Evolutionary conservation across 2,113 vertebrate genomes (phyloP).

Genomic region (Myrmecobius fasciatus): DNA sequence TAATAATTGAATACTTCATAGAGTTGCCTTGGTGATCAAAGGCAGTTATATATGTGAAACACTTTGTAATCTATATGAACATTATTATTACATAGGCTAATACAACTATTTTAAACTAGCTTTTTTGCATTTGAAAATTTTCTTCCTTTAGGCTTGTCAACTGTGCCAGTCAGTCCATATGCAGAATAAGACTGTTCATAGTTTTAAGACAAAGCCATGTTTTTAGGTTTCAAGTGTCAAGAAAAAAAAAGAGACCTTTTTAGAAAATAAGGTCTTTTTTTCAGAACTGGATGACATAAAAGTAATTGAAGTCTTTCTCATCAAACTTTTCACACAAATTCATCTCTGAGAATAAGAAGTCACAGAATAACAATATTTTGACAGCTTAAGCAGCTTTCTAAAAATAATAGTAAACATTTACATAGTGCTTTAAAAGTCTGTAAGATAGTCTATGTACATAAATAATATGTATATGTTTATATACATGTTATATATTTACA

Average conservation of each 20-base stretch:
- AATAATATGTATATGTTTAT: neutral
- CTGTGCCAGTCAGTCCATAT: neutral
- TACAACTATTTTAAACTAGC: neutral
- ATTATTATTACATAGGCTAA: neutral
- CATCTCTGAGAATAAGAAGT: conserved; percentile 36
- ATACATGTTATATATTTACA: neutral
- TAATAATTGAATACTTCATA: neutral
- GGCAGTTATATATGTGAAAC: neutral
- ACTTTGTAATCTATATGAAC: neutral
- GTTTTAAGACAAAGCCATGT: conserved; percentile 45
- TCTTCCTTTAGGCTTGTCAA: conserved; percentile 17
- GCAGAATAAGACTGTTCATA: conserved; percentile 29
- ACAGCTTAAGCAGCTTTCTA: neutral
- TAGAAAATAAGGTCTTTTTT: conserved; percentile 9
- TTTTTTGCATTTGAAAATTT: conserved; percentile 32
- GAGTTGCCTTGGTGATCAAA: neutral
- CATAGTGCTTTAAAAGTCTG: neutral
- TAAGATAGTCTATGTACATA: neutral
- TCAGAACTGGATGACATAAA: conserved; percentile 30
- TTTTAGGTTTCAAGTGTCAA: conserved; percentile 13
- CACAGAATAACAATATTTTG: conserved; percentile 21
- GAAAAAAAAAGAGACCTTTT: conserved; percentile 52
- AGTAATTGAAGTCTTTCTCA: conserved; percentile 34
- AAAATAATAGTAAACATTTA: neutral
- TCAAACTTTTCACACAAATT: conserved; percentile 49